Evolutionary conservation across 2,113 vertebrate species (phyloP), one percentile per base, ranked within the genome.

Genomic region (Miniopterus natalensis): DNA sequence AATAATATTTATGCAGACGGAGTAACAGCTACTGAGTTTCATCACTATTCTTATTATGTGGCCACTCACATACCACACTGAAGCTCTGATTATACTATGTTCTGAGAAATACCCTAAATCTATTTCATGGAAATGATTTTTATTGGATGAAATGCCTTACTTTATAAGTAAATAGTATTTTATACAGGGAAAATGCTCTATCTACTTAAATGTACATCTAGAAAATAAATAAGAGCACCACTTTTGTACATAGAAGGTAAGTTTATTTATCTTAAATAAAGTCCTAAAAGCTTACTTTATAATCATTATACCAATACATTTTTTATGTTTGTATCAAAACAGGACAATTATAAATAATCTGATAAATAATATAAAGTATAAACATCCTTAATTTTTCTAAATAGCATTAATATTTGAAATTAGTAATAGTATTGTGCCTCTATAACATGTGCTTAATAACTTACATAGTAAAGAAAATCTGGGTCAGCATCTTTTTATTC

Each of bases 221-320:
- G 27, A 79, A 94, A 87, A 87, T 61, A 63, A 75, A 77, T 65
- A 47, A n/a, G 14, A 74, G 11, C 14, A 25, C 2, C 25, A 51
- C 77, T 80, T 77, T 70, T 92, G 7, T 90, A 36, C 11, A 51
- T 29, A 59, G 3, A 65, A 93, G 17, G 49, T 61, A 81, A 61
- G 15, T 66, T n/a, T 87, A 85, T 65, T 53, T 80, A 31, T 36
- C n/a, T 17, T 21, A 36, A 83, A 45, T 80, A 71, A 95, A 95
- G 59, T 3, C 8, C 23, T 80, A 79, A 80, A 40, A 1, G 12
- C 3, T 70, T 42, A 20, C 5, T 84, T 36, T 92, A 40, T 91
- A 68, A 80, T 95, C 85, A 73, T 84, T 75, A 75, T 53, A n/a
- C 13, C 8, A 88, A 59, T 0, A 14, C 23, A 94, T 55, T 17